Conservation (phyloP, 2,113 vertebrate species). For the Alethe diademata region DNA sequence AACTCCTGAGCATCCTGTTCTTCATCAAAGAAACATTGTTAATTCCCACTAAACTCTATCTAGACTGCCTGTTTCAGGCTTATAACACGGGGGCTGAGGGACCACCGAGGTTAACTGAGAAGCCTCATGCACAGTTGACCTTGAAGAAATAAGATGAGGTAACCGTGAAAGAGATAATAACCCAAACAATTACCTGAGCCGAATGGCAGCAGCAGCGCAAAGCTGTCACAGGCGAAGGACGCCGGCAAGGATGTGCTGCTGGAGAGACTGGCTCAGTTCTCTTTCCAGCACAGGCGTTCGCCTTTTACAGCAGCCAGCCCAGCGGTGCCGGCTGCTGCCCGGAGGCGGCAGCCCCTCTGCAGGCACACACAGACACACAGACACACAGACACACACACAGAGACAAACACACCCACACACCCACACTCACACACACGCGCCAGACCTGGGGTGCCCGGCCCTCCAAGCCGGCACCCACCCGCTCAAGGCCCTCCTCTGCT, state of each 20-base stretch:
- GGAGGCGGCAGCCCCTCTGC: not conserved
- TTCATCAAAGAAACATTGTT: not conserved
- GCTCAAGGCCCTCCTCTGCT: not conserved
- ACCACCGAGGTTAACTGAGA: not conserved
- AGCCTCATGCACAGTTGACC: not conserved
- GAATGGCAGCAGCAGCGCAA: not conserved
- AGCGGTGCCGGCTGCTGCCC: not conserved
- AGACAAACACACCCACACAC: too few species aligned
- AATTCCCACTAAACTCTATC: not conserved
- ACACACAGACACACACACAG: too few species aligned
- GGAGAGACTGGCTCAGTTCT: not conserved
- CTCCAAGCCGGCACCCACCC: not conserved
- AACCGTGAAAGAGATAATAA: not conserved
- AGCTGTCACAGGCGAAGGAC: not conserved
- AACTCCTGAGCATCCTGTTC: not conserved
- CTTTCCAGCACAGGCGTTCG: not conserved
- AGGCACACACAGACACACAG: not conserved
- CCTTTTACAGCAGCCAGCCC: not conserved
- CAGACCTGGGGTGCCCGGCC: too few species aligned
- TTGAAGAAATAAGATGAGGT: not conserved
- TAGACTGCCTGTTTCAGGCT: not conserved
- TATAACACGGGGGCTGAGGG: not conserved
- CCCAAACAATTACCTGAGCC: not conserved
- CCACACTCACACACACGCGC: not conserved
- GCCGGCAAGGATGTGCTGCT: not conserved